Evolutionary conservation across 2,113 vertebrate genomes (phyloP), one percentile per base, ranked within the genome.

Genomic region (Notiomystis cincta): DNA sequence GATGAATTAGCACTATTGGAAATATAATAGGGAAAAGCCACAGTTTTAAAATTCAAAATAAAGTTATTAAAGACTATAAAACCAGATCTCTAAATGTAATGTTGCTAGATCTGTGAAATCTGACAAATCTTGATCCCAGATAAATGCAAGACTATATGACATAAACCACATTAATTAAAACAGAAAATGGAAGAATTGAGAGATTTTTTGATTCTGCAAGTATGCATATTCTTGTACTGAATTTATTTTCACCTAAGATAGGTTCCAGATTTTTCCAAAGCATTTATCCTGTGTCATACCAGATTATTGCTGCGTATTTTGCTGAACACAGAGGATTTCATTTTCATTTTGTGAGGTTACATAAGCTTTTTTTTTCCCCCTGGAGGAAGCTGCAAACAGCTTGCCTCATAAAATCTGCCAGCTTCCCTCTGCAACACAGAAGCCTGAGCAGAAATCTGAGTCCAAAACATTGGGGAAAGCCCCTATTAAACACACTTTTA

Each of bases 281-380:
- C 27, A 47, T 65, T 80, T 75, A 69, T 61, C 87, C 56, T 45
- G 20, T 82, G 47, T 93, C 89, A 88, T n/a, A 83, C 17, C 62
- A 58, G 51, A 89, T 96, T 93, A 94, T 23, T 94, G 85, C 75
- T 85, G 73, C 3, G 0, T 94, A 73, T 91, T 87, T 95, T 97
- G 89, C 91, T 82, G 62, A 96, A 90, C 38, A 85, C 66, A 91
- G 72, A 93, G 61, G 65, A 91, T 86, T 96, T 91, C 0, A 7
- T 95, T 95, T 94, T 93, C 84, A 51, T 91, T 91, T 87, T 86
- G 70, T 37, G 12, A 79, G 82, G 90, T 96, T 96, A 95, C 75
- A 72, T 93, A 93, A 93, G 76, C 38, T 28, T 50, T 78, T 56
- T 31, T 25, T 13, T 6, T 3, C 0, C 5, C 38, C 50, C 72